Base-by-base conservation (phyloP, 2,888 invertebrate species). In the Cordilura impudica region DNA sequence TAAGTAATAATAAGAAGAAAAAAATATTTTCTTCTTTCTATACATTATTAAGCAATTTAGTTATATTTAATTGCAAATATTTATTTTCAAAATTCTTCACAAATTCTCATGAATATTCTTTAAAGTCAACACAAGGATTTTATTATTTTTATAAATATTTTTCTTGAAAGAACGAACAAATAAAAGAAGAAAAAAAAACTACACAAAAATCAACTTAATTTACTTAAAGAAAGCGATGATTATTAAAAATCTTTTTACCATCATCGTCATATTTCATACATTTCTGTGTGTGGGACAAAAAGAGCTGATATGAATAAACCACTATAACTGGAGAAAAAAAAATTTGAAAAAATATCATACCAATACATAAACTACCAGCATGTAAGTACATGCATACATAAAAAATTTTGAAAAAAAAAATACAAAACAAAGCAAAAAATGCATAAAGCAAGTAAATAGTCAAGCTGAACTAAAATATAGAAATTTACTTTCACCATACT, bases 221-320 rank as follows among this genome's bases (percentile, higher is more conserved):
- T 49, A 51, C 31, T 21, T 35, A 35, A 71, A 29, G 54, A 71
- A 70, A 75, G 66, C 71, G 61, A 79, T 75, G 79, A 79, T 75
- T 71, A 79, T 79, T 75, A 71, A 79, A 78, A 79, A 71, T 74
- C 56, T 69, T 78, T 74, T 78, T 73, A 73, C 75, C 79, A 79
- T 54, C 49, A 71, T 66, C 66, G 69, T 79, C 75, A 79, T 79
- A 75, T 71, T 75, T 79, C 75, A 63, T 63, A 60, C 56, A 79
- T 51, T 43, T 31, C 53, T 65, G 47, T 35, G 21, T 35, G 12
- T 21, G 18, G 39, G n/a, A 31, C 16, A 61, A 23, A 54, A 35
- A 61, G 26, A 78, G 53, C 61, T 56, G 75, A 69, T 75, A 79
- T 75, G 79, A 79, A 75, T 79, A 79, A 79, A 79, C 74, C 71